phyloP scores from a whole-genome alignment of 2,797 vertebrate genomes.

The Peromyscus attwateri region DNA sequence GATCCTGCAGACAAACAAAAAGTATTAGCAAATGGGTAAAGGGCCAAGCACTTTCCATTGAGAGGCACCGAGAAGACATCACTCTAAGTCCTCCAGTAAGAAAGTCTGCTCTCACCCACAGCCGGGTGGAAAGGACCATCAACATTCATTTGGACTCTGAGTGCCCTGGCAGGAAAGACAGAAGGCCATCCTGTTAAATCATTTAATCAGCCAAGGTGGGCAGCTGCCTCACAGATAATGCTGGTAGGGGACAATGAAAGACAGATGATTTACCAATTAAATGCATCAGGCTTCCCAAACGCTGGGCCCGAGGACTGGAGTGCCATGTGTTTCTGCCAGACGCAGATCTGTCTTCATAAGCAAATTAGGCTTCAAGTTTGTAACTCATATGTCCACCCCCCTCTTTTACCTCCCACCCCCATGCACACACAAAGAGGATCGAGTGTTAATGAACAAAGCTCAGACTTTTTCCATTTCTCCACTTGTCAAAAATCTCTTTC shows the following conservation, averaged over 20 bases:
- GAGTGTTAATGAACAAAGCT: conserved; percentile 81
- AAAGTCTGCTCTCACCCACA: conserved; percentile 64
- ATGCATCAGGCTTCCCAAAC: conserved; percentile 79
- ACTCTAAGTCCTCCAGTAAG: conserved; percentile 54
- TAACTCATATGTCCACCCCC: conserved; percentile 73
- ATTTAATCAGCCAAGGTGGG: conserved; percentile 83
- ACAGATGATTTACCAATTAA: conserved; percentile 85
- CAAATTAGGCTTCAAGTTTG: conserved; percentile 83
- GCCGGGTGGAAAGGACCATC: conserved; percentile 59
- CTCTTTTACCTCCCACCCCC: conserved; percentile 10
- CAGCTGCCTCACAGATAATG: conserved; percentile 80
- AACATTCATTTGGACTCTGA: conserved; percentile 76
- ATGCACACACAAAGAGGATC: conserved; percentile 67
- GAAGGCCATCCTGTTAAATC: conserved; percentile 79
- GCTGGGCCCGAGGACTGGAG: conserved; percentile 74
- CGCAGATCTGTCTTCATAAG: conserved; percentile 80
- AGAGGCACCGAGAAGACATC: conserved; percentile 61
- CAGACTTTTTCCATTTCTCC: conserved; percentile 82
- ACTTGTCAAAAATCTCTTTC: conserved; percentile 83
- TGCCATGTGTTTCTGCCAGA: conserved; percentile 83
- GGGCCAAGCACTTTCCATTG: conserved; percentile 46
- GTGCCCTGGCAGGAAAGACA: conserved; percentile 74
- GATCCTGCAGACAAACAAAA: conserved; percentile 72
- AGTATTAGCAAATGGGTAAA: conserved; percentile 55
- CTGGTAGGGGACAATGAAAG: conserved; percentile 80